Evolutionary conservation across 1,140 invertebrate genomes (phyloP).

Genomic region (Ladona fulva): DNA sequence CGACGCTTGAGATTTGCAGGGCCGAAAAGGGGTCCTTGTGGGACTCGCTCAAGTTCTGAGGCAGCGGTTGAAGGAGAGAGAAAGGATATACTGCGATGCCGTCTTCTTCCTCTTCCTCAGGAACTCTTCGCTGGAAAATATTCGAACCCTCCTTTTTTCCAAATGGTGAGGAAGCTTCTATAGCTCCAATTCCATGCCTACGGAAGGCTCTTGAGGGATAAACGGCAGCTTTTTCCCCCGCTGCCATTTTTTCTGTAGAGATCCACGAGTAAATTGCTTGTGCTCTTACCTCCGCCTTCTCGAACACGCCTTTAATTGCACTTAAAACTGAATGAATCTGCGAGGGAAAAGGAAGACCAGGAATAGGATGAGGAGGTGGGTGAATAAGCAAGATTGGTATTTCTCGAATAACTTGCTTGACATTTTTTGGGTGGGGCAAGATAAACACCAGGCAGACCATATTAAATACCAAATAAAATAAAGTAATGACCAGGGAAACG

Average conservation of each 20-base stretch:
- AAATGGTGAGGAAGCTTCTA: background rate
- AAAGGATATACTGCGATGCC: background rate
- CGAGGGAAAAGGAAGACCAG: background rate
- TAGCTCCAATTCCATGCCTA: background rate
- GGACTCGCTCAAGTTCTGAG: background rate
- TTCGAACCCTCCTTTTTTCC: background rate
- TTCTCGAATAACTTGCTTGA: background rate
- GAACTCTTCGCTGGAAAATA: background rate
- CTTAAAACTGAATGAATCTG: background rate
- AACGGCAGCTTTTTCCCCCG: conserved; percentile 2
- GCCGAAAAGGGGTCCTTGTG: background rate
- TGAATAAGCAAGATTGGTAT: background rate
- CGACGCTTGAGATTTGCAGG: background rate
- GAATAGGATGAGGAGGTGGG: background rate
- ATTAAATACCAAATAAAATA: no score
- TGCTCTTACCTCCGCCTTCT: background rate
- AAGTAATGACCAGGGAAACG: no score
- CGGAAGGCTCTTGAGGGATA: background rate
- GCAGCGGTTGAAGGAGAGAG: background rate
- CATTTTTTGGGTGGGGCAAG: background rate
- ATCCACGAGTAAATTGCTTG: background rate
- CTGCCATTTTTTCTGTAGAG: background rate
- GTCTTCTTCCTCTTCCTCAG: background rate
- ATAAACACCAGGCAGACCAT: no score
- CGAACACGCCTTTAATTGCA: conserved; percentile 1